Evolutionary conservation across 2,113 vertebrate species (phyloP), one percentile per base, ranked within the genome.

Genomic region (Brachyistius frenatus): DNA sequence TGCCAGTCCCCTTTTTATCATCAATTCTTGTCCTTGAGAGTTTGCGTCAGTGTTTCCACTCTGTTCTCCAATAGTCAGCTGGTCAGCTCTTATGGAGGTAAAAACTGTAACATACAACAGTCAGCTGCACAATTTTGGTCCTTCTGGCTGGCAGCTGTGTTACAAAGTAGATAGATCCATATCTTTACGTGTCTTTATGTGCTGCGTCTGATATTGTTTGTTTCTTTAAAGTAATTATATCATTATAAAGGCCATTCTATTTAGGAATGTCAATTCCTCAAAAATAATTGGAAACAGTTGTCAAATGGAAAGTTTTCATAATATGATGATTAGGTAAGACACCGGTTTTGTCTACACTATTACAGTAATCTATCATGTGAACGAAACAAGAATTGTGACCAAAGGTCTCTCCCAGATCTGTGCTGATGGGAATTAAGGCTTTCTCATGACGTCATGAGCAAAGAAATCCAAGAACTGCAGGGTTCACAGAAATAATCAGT

Each of bases 401-500:
- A 31, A 52, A 16, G 11, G 44, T 46, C 3, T 10, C 36, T 63
- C 67, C 67, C 41, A 44, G 61, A 62, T 35, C 23, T 7, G 11
- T 47, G 37, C 1, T 64, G 23, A 66, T 13, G 14, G 80, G 49
- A 85, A 76, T 39, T 8, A 62, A 56, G 15, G 11, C 31, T 58
- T 63, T 58, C 32, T 72, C 39, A 56, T 66, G 39, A 73, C 62
- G 66, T 73, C 57, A 74, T 60, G 5, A 60, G 5, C 4, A 10
- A 33, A 62, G 6, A 69, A 44, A 71, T 63, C 54, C 35, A 30
- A 44, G 2, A 62, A 14, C 5, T 46, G 15, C 3, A 49, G 73
- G 67, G 70, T 58, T 84, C 60, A 70, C 70, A 68, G 57, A 44
- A 44, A 82, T 56, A 33, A 52, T 33, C 23, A 14, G 60, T 35